These are phyloP conservation scores for Brotula barbata DNA, from an alignment of 2,797 vertebrate species.

Conservation along the genomic window DNA sequence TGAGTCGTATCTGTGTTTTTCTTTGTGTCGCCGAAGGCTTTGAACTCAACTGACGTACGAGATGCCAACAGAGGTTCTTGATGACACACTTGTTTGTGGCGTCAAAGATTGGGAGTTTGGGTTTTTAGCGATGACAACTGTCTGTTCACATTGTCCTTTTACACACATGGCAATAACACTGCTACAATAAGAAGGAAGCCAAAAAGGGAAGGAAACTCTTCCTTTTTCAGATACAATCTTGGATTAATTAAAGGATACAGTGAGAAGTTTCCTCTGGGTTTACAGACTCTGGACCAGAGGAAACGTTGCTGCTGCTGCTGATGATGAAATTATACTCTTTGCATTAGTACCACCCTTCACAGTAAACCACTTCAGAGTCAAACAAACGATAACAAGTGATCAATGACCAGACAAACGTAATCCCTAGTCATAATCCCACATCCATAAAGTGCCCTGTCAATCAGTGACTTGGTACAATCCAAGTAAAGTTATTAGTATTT, in stretches of 20 bases:
- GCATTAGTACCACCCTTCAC: no score
- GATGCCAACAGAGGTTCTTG: conserved; percentile 11
- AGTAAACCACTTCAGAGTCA: no score
- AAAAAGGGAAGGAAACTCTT: neutral
- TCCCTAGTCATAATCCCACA: no score
- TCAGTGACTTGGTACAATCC: no score
- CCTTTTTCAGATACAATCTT: conserved; percentile 9
- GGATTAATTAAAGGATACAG: conserved; percentile 1
- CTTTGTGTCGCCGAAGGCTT: conserved; percentile 6
- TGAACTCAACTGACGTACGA: neutral
- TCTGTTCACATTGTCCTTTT: conserved; percentile 8
- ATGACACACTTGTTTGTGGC: neutral
- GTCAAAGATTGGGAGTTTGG: conserved; percentile 15
- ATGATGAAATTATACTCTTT: conserved; percentile 1
- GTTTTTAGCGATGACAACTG: neutral
- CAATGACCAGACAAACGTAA: no score
- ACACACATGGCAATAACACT: neutral
- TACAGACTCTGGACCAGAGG: conserved; percentile 1
- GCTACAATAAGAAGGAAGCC: neutral
- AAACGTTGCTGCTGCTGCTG: neutral
- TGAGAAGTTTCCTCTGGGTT: no score
- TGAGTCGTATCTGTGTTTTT: conserved; percentile 11
- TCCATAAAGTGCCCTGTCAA: no score
- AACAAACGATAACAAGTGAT: no score
- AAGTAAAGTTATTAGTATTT: no score